A percentile compares a stretch with the other conserved stretches of the same genome.
These are phyloP conservation scores for Parazoanthus darwini DNA, from an alignment of 92 coral and sea anemone species.

Conservation along the genomic window DNA sequence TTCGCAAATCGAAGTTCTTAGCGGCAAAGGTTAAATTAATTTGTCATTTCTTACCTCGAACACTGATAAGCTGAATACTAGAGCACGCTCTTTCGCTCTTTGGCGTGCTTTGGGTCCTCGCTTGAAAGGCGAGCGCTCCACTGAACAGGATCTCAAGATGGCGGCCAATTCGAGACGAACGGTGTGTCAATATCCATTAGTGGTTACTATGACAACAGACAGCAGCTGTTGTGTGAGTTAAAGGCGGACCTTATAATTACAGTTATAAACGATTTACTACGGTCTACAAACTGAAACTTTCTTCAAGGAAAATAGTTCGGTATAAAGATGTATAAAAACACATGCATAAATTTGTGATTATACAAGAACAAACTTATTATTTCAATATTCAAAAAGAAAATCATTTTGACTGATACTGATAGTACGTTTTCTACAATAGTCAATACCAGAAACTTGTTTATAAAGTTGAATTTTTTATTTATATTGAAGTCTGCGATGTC, in stretches of 20 bases:
- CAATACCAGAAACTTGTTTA: no score
- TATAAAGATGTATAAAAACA: neutral
- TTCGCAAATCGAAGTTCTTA: neutral
- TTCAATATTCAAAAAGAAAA: no score
- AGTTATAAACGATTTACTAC: conserved; percentile 9
- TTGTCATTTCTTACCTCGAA: conserved; percentile 36
- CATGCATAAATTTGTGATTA: neutral
- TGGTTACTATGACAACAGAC: conserved; percentile 80
- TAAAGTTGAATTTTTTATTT: no score
- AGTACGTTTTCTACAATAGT: no score
- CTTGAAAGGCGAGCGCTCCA: conserved; percentile 23
- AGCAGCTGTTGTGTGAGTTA: conserved; percentile 71
- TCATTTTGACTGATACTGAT: neutral
- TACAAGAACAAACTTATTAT: no score
- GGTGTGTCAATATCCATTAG: conserved; percentile 87
- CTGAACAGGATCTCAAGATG: conserved; percentile 68
- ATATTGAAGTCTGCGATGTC: neutral
- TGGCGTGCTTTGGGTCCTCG: neutral
- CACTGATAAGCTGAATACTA: neutral
- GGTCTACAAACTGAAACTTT: neutral
- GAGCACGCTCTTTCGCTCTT: neutral
- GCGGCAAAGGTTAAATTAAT: neutral
- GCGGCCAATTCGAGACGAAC: conserved; percentile 82
- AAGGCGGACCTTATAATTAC: neutral
- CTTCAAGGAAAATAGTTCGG: neutral